Evolutionary conservation across 2,797 vertebrate genomes (phyloP).

Genomic region (Acanthurus tractus): DNA sequence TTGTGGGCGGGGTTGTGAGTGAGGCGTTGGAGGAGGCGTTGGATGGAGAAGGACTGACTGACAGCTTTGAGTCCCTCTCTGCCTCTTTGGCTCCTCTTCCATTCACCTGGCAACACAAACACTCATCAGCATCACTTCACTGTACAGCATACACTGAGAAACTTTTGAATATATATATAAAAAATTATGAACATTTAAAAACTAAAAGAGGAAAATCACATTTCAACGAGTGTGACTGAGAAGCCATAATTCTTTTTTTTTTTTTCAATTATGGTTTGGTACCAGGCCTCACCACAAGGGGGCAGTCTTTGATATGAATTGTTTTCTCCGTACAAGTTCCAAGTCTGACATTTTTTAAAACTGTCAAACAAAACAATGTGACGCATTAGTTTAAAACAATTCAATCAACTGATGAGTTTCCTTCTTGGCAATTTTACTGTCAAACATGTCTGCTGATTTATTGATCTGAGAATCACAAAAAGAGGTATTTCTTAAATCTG

Average conservation of each 20-base stretch:
- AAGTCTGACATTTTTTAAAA: not conserved
- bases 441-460: not conserved
- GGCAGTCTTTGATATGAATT: slow-evolving; percentile 47
- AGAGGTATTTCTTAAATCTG: not conserved
- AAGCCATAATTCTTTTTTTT: not conserved
- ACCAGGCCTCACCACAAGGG: slow-evolving; percentile 47
- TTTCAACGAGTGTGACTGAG: not conserved
- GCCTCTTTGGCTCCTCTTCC: slow-evolving; percentile 68
- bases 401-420: not conserved
- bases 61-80: slow-evolving; percentile 76
- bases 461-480: not conserved
- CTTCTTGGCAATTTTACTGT: not conserved
- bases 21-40: slow-evolving; percentile 83
- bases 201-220: not conserved
- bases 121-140: slow-evolving; percentile 10
- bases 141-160: too few relatives aligned
- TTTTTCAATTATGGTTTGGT: slow-evolving; percentile 26
- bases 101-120: slow-evolving; percentile 75
- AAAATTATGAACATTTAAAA: not conserved
- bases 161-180: not conserved
- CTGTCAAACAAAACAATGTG: not conserved
- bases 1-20: slow-evolving; percentile 69
- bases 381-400: too few relatives aligned
- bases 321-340: not conserved
- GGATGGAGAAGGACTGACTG: slow-evolving; percentile 83